Evolutionary conservation across 2,888 invertebrate genomes (phyloP), one percentile per base, ranked within the genome.

Genomic region (Heliconius erato): DNA sequence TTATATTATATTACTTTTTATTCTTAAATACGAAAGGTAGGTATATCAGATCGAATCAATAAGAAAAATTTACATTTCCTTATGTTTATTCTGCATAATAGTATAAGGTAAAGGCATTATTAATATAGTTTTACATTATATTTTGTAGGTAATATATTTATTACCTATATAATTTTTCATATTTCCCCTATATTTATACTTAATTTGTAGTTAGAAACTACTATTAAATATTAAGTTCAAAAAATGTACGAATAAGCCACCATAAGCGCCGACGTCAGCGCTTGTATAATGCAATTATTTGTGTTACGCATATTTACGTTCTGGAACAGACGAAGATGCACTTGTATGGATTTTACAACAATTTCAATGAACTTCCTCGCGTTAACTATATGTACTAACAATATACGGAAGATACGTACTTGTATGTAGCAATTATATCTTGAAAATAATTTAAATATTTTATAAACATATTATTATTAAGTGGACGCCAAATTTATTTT

Each of bases 261-360:
- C 63, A 79, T 83, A 81, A 84, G 79, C 78, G 68, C 32, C 87
- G 87, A 89, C 87, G 89, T 87, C 87, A 89, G 85, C 87, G 87
- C 88, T 89, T 85, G 89, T 84, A 87, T 94, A 94, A 94, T 93
- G 90, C 90, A 92, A 94, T 94, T 94, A 93, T 87, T 83, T 78
- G 83, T 87, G 89, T 91, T 90, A 91, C 89, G 90, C 88, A 88
- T 90, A 87, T 88, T 88, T 81, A 74, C 89, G 86, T 89, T 92
- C 90, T 91, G 89, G 86, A 89, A 90, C 88, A 87, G 88, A 88
- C 85, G 54, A 90, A 90, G 89, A 88, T 89, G 88, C 90, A 90
- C 89, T 92, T 92, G 90, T 90, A 87, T 85, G 94, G 93, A 86
- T 92, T 94, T 91, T 79, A 74, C 74, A 82, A 79, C 79, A 77